phyloP scores from a whole-genome alignment of 2,113 vertebrate genomes.

The Stegastes partitus region DNA sequence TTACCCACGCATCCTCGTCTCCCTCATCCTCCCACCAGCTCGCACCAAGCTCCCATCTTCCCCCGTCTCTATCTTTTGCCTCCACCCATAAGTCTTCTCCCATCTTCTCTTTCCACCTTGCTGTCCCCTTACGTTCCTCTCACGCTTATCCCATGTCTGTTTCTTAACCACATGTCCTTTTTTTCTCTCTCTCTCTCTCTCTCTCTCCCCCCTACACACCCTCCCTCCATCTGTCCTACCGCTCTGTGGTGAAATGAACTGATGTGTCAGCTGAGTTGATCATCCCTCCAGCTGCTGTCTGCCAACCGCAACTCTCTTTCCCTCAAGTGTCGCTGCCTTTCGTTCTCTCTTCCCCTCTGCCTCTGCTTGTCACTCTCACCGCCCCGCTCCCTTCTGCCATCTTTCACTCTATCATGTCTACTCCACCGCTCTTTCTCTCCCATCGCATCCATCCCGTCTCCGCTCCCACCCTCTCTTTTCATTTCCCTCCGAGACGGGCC shows the following conservation, averaged over 20 bases:
- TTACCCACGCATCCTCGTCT: background rate
- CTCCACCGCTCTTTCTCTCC: slow-evolving; percentile 38
- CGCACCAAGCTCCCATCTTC: background rate
- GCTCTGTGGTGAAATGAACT: slow-evolving; percentile 69
- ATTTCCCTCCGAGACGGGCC: slow-evolving; percentile 61
- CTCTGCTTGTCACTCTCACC: slow-evolving; percentile 66
- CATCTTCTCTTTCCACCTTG: slow-evolving; percentile 24
- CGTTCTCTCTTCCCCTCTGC: slow-evolving; percentile 52
- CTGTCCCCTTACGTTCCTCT: slow-evolving; percentile 35
- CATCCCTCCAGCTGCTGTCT: slow-evolving; percentile 81
- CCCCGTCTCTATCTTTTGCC: background rate
- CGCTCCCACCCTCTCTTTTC: slow-evolving; percentile 54
- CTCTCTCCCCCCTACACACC: slow-evolving; percentile 33
- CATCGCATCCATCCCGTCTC: slow-evolving; percentile 41
- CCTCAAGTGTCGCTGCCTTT: slow-evolving; percentile 63
- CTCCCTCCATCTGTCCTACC: slow-evolving; percentile 60
- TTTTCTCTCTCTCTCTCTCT: no score
- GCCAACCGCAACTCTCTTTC: slow-evolving; percentile 69
- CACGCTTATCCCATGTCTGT: slow-evolving; percentile 43
- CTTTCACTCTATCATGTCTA: slow-evolving; percentile 65
- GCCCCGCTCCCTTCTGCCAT: slow-evolving; percentile 52
- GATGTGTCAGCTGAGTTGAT: slow-evolving; percentile 81
- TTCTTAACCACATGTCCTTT: slow-evolving; percentile 53
- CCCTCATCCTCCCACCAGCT: background rate
- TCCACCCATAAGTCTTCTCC: background rate